These are phyloP conservation scores for Cynodonichthys magdalenae DNA, from an alignment of 2,797 vertebrate species.

Conservation along the genomic window DNA sequence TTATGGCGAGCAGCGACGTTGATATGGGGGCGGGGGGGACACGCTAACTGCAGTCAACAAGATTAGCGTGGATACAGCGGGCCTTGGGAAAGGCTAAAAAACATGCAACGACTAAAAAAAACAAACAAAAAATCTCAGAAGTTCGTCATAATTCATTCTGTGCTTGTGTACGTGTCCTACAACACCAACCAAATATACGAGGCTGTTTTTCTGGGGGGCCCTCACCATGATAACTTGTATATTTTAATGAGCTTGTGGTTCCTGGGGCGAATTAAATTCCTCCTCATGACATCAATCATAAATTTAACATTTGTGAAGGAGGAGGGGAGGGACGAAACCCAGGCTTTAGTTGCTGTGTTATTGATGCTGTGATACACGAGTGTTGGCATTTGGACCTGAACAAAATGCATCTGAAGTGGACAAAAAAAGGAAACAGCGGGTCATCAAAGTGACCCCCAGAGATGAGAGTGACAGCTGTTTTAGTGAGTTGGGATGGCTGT, in stretches of 20 bases:
- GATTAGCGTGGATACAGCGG: slow-evolving; percentile 70
- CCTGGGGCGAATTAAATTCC: slow-evolving; percentile 52
- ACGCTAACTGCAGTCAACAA: slow-evolving; percentile 70
- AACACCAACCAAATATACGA: slow-evolving; percentile 23
- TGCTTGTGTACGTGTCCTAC: slow-evolving; percentile 6
- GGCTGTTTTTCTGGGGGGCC: slow-evolving; percentile 25
- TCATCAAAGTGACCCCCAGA: slow-evolving; percentile 60
- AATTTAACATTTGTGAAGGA: slow-evolving; percentile 19
- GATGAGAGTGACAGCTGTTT: slow-evolving; percentile 69
- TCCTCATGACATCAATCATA: slow-evolving; percentile 49
- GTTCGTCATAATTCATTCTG: slow-evolving; percentile 46
- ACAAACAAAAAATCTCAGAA: slow-evolving; percentile 42
- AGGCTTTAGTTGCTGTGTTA: slow-evolving; percentile 7
- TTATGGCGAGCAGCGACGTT: slow-evolving; percentile 75
- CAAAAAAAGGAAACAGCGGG: slow-evolving; percentile 48
- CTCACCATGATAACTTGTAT: slow-evolving; percentile 42
- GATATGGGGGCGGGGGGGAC: slow-evolving; percentile 68
- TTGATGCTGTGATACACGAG: slow-evolving; percentile 4
- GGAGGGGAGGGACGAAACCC: neutral
- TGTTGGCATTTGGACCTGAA: slow-evolving; percentile 34
- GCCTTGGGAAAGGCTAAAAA: slow-evolving; percentile 30
- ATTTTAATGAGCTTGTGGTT: slow-evolving; percentile 65
- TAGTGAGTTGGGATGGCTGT: slow-evolving; percentile 47
- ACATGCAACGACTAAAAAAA: slow-evolving; percentile 44
- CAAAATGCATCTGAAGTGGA: slow-evolving; percentile 34